Conservation (phyloP, 2,888 invertebrate genomes). For the Ptycholaimellus sp. region DNA sequence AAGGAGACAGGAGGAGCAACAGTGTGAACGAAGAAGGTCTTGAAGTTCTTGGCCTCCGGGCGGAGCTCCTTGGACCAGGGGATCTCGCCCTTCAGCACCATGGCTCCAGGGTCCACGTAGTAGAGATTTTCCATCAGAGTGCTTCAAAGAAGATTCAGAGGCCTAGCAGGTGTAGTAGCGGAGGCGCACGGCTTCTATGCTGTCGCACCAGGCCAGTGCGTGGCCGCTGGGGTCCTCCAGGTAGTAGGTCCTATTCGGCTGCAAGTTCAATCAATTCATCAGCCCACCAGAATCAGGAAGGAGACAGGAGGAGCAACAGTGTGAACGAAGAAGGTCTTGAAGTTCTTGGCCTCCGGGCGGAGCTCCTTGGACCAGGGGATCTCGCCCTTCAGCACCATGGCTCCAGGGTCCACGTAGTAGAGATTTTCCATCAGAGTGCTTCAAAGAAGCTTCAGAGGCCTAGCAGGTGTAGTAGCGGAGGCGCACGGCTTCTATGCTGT, state of each 20-base stretch:
- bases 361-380: conserved; percentile 65
- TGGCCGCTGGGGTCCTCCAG: conserved; percentile 78
- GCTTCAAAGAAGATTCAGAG: too few species aligned
- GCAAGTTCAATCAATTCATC: conserved; percentile 28
- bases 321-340: conserved; percentile 88
- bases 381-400: conserved; percentile 74
- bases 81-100: conserved; percentile 77
- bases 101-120: conserved; percentile 77
- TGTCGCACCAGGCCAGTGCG: conserved; percentile 75
- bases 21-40: conserved; percentile 90
- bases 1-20: too few species aligned
- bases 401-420: conserved; percentile 79
- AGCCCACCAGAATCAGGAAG: too few species aligned
- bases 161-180: too few species aligned
- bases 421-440: too few species aligned
- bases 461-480: conserved; percentile 26
- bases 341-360: conserved; percentile 74
- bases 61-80: conserved; percentile 59
- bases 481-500: conserved; percentile 60
- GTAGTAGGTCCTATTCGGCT: conserved; percentile 93
- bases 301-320: conserved; percentile 53
- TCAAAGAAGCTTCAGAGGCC: too few species aligned
- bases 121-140: too few species aligned
- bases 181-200: conserved; percentile 53
- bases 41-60: conserved; percentile 83